These are phyloP conservation scores for Coptodon bakossiorum DNA, from an alignment of 2,113 vertebrate species.

Conservation along the genomic window DNA sequence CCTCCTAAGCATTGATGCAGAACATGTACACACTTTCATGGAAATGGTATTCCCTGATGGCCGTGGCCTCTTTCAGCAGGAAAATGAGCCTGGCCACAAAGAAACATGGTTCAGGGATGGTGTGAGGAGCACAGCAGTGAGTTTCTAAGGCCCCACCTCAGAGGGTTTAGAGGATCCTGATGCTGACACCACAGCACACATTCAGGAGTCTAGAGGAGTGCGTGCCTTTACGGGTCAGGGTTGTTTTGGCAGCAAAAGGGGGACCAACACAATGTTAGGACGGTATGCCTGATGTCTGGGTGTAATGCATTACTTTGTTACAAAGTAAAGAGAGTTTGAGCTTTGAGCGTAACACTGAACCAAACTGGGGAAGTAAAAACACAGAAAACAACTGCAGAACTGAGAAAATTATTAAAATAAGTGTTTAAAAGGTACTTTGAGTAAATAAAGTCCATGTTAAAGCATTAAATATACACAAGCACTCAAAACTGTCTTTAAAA, in stretches of 20 bases:
- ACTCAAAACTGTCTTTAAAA: not conserved
- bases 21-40: accelerated
- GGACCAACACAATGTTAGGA: not conserved
- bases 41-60: not conserved
- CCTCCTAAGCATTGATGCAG: not conserved
- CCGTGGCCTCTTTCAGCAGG: not conserved
- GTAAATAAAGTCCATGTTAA: accelerated
- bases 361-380: not conserved
- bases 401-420: not conserved
- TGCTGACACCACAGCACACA: not conserved
- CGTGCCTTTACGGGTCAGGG: not conserved
- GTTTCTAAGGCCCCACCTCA: not conserved
- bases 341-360: not conserved
- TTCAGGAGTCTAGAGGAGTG: not conserved
- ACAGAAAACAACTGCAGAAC: not conserved
- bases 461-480: not conserved
- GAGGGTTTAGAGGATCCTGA: not conserved
- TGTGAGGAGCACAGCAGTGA: not conserved
- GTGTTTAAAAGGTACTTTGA: not conserved
- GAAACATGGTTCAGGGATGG: accelerated
- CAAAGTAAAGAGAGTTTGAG: not conserved
- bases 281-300: not conserved
- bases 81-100: not conserved
- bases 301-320: accelerated
- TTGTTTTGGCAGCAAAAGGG: not conserved